Base-by-base conservation (phyloP, 2,113 vertebrate genomes). In the Caloenas nicobarica region DNA sequence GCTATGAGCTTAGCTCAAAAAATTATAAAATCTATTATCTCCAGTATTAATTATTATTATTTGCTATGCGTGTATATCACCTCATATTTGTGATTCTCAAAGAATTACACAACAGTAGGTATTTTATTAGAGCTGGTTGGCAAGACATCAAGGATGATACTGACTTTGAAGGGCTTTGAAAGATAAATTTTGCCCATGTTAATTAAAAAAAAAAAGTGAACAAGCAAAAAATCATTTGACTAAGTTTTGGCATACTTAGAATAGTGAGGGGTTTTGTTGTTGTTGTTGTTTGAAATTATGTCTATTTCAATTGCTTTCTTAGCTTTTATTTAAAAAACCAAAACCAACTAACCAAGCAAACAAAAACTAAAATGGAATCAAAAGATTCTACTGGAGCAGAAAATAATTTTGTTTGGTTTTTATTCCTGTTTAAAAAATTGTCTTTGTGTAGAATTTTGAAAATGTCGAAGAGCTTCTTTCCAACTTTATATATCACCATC, bases 11-110 rank as follows among this genome's bases (percentile, higher is more conserved):
- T 42, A 77, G 38, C 13, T 89, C 3, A 62, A 50, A 79, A 87
- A 82, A 69, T 4, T n/a, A 38, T 50, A 31, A 74, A 51, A 80
- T 44, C 16, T 50, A 3, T 73, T 82, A 26, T 34, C 42, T 84
- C 25, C 28, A 44, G 38, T 28, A 23, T 5, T 13, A 13, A 61
- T 34, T 36, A 46, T 54, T 65, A 7, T 61, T 62, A 9, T 69
- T 78, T 25, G 36, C 5, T 36, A 3, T 1, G 1, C 65, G 5
- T 44, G 7, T 66, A 4, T 88, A 38, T 22, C 0, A 1, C 14
- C 10, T 92, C 13, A 65, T 34, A 31, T 72, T 56, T 83, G 48
- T 40, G 19, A 53, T 46, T 95, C n/a, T 68, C 36, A 76, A 50
- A 88, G 51, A 64, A 50, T 68, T 62, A 46, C 28, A 22, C 7